Evolutionary conservation across 2,797 vertebrate genomes (phyloP), one percentile per base, ranked within the genome.

Genomic region (Gobio occitaniae): DNA sequence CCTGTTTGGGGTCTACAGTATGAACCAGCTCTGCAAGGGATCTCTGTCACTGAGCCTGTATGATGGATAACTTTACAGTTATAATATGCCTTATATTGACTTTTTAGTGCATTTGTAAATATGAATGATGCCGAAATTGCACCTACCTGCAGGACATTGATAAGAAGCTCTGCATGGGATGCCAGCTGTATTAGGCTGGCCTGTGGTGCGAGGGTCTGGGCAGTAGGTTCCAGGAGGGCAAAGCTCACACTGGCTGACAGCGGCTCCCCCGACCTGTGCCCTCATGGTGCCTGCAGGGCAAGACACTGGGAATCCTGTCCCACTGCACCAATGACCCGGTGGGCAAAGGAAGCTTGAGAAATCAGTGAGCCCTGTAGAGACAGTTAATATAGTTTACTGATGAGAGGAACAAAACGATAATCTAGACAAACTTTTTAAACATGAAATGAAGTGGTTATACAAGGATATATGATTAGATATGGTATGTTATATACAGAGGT

Each of bases 251-350:
- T 97, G 96, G 47, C 88, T 89, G 71, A 87, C 72, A 2, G 94
- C 91, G 38, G 95, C 92, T 17, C 96, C 97, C 74, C 97, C 97
- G 16, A 96, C 94, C 32, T 94, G 91, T 1, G 88, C 87, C 87
- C 96, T 95, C 85, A 93, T 94, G 47, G 97, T 98, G 41, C 97
- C 97, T 81, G 96, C 94, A 3, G 97, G 97, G 76, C 98, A 99
- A 76, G 93, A 87, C 44, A 97, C 91, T 36, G 95, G 91, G 0
- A 93, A 93, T 29, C 95, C 95, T 78, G 86, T 90, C 25, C 97
- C 97, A 89, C 95, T 96, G 90, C 98, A 99, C 97, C 98, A 99
- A 87, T 96, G 91, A 0, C 97, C 97, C 48, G 96, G 94, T 1
- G 97, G 97, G 29, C 97, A 98, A 0, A 90, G 95, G 41, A 91